phyloP scores from a whole-genome alignment of 2,888 invertebrate genomes.

The Mythimna albipuncta region DNA sequence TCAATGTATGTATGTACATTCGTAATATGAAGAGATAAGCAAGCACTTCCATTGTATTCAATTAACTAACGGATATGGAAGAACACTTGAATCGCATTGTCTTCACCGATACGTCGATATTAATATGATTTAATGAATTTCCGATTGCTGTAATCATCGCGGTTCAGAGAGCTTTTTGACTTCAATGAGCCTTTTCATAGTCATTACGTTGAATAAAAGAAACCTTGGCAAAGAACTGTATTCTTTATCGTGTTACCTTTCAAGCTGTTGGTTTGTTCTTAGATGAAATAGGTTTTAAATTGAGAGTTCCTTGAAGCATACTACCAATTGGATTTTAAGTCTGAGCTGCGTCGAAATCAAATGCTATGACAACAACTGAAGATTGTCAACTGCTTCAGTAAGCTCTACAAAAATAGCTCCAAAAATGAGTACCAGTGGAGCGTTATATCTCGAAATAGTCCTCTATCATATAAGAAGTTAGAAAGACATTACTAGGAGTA shows the following conservation, averaged over 20 bases:
- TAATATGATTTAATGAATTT: conserved; percentile 69
- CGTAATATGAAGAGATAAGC: conserved; percentile 63
- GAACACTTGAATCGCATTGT: conserved; percentile 65
- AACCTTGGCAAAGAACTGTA: conserved; percentile 38
- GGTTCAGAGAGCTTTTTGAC: conserved; percentile 60
- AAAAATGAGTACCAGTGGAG: too few relatives aligned
- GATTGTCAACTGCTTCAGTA: too few relatives aligned
- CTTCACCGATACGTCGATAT: conserved; percentile 65
- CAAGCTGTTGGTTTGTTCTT: conserved; percentile 7
- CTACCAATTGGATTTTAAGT: neutral
- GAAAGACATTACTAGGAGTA: neutral
- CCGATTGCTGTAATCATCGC: conserved; percentile 64
- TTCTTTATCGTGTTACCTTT: conserved; percentile 14
- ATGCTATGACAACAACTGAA: too few relatives aligned
- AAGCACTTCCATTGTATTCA: conserved; percentile 75
- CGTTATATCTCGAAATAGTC: neutral
- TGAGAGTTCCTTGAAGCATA: neutral
- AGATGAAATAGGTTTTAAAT: neutral
- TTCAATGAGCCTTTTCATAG: conserved; percentile 59
- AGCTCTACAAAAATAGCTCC: too few relatives aligned
- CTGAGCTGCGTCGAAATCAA: too few relatives aligned
- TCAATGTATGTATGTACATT: conserved; percentile 67
- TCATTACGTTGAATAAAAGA: conserved; percentile 49
- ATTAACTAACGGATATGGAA: conserved; percentile 71
- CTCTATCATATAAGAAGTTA: neutral